Evolutionary conservation across 2,113 vertebrate species (phyloP).

Genomic region (Pleuronectes platessa): DNA sequence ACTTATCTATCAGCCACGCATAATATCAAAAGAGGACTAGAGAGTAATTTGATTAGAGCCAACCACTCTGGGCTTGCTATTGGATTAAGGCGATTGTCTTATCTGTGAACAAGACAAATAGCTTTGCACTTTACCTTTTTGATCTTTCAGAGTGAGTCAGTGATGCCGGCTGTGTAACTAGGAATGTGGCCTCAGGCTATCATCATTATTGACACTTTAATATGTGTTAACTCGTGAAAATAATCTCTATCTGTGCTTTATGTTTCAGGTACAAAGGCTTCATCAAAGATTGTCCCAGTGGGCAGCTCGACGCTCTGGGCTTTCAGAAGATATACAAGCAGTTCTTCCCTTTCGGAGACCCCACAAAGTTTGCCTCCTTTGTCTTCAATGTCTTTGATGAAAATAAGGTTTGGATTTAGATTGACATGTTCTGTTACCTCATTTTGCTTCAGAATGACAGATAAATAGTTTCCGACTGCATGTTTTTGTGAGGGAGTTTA

Average conservation of each 20-base stretch:
- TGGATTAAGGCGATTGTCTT: slow-evolving; percentile 68
- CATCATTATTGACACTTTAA: slow-evolving; percentile 5
- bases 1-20: slow-evolving; percentile 65
- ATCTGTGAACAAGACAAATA: slow-evolving; percentile 72
- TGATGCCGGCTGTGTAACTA: neutral
- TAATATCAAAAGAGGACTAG: slow-evolving; percentile 65
- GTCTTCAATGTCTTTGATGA: slow-evolving; percentile 98
- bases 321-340: slow-evolving; percentile 99
- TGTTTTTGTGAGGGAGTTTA: neutral
- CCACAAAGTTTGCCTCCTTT: slow-evolving; percentile 96
- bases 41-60: slow-evolving; percentile 71
- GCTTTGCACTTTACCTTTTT: slow-evolving; percentile 64
- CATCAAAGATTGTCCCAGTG: slow-evolving; percentile 96
- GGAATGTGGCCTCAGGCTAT: slow-evolving; percentile 10
- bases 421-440: neutral
- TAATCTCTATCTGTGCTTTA: slow-evolving; percentile 7
- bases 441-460: neutral
- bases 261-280: slow-evolving; percentile 94
- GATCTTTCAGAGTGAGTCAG: slow-evolving; percentile 31
- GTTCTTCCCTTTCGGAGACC: slow-evolving; percentile 96
- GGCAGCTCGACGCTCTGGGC: slow-evolving; percentile 92
- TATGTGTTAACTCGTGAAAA: slow-evolving; percentile 5
- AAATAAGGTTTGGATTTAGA: slow-evolving; percentile 87
- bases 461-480: slow-evolving; percentile 3
- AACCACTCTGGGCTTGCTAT: slow-evolving; percentile 63